Evolutionary conservation across 2,888 invertebrate genomes (phyloP), one percentile per base, ranked within the genome.

Genomic region (Meiosimyza platycephala): DNA sequence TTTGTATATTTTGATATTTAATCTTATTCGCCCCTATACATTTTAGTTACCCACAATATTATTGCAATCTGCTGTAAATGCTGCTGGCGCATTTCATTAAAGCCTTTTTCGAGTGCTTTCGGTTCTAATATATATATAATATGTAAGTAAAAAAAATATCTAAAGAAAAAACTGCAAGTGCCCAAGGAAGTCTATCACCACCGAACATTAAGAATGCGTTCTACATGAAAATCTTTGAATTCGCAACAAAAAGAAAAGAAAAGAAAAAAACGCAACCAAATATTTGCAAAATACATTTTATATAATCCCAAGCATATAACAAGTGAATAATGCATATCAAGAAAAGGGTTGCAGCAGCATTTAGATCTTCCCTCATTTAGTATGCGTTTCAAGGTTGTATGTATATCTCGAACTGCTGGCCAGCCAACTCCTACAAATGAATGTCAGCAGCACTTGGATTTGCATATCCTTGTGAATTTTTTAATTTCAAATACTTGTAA

Each of bases 401-500:
- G 50, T 57, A 64, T 48, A 68, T 57, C 68, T 51, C 57, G 51
- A 64, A 52, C 6, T 55, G 63, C 63, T 18, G 40, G 47, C 62
- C 4, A 60, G n/a, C 12, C n/a, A 6, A 22, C 16, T 59, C 6
- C 22, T 11, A 60, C n/a, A 33, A 13, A 60, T 12, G 15, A 28
- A 60, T 40, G 40, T 40, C 76, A 69, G 73, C 73, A 75, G 74
- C 73, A 79, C 79, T 78, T 76, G 76, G 77, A 76, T 79, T 79
- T 78, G 79, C 78, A 78, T 79, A 77, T 77, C 75, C 72, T 74
- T 76, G 74, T 74, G 72, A 76, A 73, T 76, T 78, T n/a, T 76
- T 78, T 76, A 76, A 78, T 77, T 76, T 74, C 64, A 73, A 72
- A 75, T 74, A 76, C 72, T 76, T 73, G 72, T 72, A 74, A 74